These are phyloP conservation scores for Hydractinia echinata DNA, from an alignment of 30 jellyfish, hydroid and myxozoan species.

Conservation along the genomic window DNA sequence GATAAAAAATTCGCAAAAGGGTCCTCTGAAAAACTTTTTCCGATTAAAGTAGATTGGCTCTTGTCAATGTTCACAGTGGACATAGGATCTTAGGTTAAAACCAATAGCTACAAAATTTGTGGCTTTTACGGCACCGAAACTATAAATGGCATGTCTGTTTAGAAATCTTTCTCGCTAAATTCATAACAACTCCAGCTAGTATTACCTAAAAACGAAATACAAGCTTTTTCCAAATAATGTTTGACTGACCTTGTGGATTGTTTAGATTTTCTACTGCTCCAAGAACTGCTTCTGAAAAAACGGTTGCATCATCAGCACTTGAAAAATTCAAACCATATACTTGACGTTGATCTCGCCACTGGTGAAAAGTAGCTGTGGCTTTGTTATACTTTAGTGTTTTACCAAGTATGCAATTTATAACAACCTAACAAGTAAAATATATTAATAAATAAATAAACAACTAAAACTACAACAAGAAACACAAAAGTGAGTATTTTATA, in stretches of 20 bases:
- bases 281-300: conserved; percentile 69
- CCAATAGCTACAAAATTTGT: no score
- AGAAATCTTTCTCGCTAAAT: no score
- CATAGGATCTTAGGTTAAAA: no score
- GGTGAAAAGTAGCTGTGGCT: conserved; percentile 93
- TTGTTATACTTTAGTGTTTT: conserved; percentile 71
- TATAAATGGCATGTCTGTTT: no score
- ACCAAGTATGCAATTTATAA: conserved; percentile 63
- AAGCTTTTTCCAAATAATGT: background rate
- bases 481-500: no score
- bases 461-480: background rate
- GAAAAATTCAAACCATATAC: conserved; percentile 86
- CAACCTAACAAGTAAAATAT: conserved; percentile 40
- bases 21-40: no score
- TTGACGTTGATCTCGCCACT: conserved; percentile 96
- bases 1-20: no score
- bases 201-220: no score
- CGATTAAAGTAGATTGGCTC: no score
- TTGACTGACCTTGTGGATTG: conserved; percentile 68
- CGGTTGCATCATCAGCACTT: conserved; percentile 70
- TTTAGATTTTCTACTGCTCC: conserved; percentile 70
- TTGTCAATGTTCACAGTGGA: no score
- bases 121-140: no score
- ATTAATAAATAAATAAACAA: background rate
- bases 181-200: no score